A percentile compares a stretch with the other conserved stretches of the same genome.
Conservation (phyloP, 2,888 invertebrate species). For the Chouioia cunea region DNA sequence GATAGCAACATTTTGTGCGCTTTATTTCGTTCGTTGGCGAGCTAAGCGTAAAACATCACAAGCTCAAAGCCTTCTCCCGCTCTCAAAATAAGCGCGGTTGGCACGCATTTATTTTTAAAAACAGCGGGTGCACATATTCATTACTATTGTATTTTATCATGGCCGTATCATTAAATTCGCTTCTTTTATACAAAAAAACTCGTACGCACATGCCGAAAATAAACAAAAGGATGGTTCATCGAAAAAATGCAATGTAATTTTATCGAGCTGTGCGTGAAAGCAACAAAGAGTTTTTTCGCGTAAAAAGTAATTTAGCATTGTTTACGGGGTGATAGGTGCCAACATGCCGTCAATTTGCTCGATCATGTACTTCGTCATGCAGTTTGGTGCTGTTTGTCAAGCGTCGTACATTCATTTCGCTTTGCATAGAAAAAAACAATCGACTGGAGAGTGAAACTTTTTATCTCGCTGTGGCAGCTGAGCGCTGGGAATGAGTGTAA, state of each 20-base stretch:
- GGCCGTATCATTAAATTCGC: slow-evolving; percentile 13
- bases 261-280: slow-evolving; percentile 21
- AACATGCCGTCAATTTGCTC: slow-evolving; percentile 12
- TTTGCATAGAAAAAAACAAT: slow-evolving; percentile 18
- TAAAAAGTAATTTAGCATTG: slow-evolving; percentile 46
- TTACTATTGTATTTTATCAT: not conserved
- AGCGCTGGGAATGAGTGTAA: slow-evolving; percentile 32
- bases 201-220: slow-evolving; percentile 6
- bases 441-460: slow-evolving; percentile 22
- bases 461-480: slow-evolving; percentile 57
- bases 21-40: too few relatives aligned
- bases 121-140: too few relatives aligned
- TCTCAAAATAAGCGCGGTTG: too few relatives aligned
- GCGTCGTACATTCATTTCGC: slow-evolving; percentile 39
- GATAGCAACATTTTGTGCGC: too few relatives aligned
- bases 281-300: slow-evolving; percentile 27
- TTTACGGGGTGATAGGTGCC: slow-evolving; percentile 24
- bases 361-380: slow-evolving; percentile 45
- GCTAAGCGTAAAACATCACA: too few relatives aligned
- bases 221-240: slow-evolving; percentile 5
- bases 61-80: too few relatives aligned
- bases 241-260: slow-evolving; percentile 42
- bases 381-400: slow-evolving; percentile 52
- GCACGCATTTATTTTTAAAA: too few relatives aligned
- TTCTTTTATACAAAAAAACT: slow-evolving; percentile 1